Base-by-base conservation (phyloP, 2,888 invertebrate genomes). In the Ligdia adustata region DNA sequence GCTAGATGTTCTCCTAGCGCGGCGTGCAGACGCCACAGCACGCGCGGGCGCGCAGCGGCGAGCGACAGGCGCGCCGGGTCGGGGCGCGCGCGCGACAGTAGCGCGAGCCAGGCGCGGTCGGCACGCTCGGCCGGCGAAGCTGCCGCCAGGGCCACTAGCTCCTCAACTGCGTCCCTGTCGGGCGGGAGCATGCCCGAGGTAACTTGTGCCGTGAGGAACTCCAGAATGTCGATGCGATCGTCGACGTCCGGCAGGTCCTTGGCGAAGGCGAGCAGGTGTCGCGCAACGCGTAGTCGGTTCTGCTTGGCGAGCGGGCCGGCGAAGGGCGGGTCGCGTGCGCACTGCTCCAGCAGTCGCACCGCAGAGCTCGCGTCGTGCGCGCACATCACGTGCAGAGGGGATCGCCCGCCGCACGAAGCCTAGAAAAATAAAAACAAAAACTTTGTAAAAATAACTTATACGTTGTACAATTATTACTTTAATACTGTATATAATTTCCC, bases 281-380 rank as follows among this genome's bases (percentile, higher is more conserved):
- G 75, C 2, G 87, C 86, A 9, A 90, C 88, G 1, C 87, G 70
- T 45, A 89, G 75, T 0, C 85, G 74, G 66, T 90, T 90, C 64
- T 89, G 89, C 59, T 90, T 90, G 56, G 82, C 90, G 64, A 90
- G 84, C 42, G 90, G 90, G 18, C 89, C 90, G 34, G 76, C 84
- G 72, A 90, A 90, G 9, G 90, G 90, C 35, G 90, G 81, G 29
- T 88, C 89, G 24, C 84, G 80, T 49, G 82, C 75, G 62, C 88
- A 78, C 71, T 90, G 90, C 68, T 89, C 88, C 57, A 90, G 69
- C 64, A 90, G 76, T 20, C 89, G 79, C 43, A 79, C 71, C 14
- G 81, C 76, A 16, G 86, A 74, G 11, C 75, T 71, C 46, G 85
- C 76, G 45, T 87, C 88, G 69, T 90, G 90, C 54, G 65, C 66